Evolutionary conservation across 1,140 invertebrate genomes (phyloP), one percentile per base, ranked within the genome.

Genomic region (Coelopa frigida): DNA sequence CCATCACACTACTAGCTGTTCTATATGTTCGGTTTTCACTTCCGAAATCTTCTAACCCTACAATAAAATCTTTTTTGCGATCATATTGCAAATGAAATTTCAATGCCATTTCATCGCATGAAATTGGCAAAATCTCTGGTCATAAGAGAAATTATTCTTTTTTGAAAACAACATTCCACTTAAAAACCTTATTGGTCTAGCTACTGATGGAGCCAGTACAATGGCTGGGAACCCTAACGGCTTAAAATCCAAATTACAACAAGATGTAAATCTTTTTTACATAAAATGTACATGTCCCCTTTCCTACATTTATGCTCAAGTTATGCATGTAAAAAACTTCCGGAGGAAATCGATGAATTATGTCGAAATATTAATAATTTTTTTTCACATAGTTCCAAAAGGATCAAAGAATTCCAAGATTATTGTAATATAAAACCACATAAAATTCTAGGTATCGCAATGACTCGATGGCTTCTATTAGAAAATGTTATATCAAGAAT

Each of bases 141-240:
- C n/a, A n/a, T n/a, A n/a, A n/a, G n/a, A n/a, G n/a, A n/a, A n/a
- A n/a, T n/a, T n/a, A n/a, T n/a, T n/a, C n/a, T n/a, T n/a, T n/a
- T n/a, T n/a, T n/a, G n/a, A n/a, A n/a, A 29, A 29, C 27, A 29
- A 38, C 4, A 38, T 38, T 5, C 36, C 36, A 4, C n/a, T 38
- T 38, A 3, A 44, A 49, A 49, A 49, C 32, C 18, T 49, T 18
- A 44, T 49, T 5, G 48, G 48, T 27, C 37, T 49, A 5, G 41
- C 29, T 44, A 11, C 48, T 12, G 49, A 46, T 37, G 43, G 43
- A 7, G 43, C 24, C 8, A 48, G 20, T 23, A 29, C 38, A 3
- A 50, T 50, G 41, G 33, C 42, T 14, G 40, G 48, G 12, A 17
- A 36, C n/a, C 22, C 27, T 35, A 46, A 37, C 27, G 46, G 44